A percentile compares a stretch with the other conserved stretches of the same genome.
phyloP scores from a whole-genome alignment of 2,797 vertebrate species.

The Sorex maritimensis region DNA sequence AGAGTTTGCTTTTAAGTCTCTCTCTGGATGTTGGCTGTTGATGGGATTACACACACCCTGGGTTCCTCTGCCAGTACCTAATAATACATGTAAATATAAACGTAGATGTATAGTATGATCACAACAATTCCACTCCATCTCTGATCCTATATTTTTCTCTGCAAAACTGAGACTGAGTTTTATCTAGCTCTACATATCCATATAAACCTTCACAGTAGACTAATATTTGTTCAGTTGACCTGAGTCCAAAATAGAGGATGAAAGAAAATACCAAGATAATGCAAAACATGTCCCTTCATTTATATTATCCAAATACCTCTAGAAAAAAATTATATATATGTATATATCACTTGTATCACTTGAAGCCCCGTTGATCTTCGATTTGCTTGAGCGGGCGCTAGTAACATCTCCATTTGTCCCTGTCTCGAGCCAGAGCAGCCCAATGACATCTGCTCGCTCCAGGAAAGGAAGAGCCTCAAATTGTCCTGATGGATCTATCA shows the following conservation, averaged over 20 bases:
- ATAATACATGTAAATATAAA: not conserved
- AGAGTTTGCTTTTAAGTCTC: too few species aligned
- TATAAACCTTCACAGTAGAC: not conserved
- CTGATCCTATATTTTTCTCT: not conserved
- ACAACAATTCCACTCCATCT: not conserved
- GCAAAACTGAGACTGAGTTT: not conserved
- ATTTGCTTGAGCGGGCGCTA: too few species aligned
- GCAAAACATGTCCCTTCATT: not conserved
- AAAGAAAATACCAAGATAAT: slow-evolving; percentile 41
- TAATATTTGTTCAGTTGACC: not conserved
- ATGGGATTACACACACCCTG: too few species aligned
- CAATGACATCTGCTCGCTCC: too few species aligned
- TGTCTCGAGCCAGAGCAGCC: too few species aligned
- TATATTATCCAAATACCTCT: slow-evolving; percentile 25
- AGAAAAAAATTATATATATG: slow-evolving; percentile 5
- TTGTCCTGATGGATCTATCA: too few species aligned
- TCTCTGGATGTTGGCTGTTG: too few species aligned
- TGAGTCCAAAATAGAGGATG: slow-evolving; percentile 31
- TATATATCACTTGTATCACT: too few species aligned
- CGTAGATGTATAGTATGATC: not conserved
- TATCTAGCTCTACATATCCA: not conserved
- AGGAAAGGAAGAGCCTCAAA: too few species aligned
- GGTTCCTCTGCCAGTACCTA: not conserved
- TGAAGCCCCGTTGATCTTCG: too few species aligned
- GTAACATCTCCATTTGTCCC: too few species aligned